A percentile compares a stretch with the other conserved stretches of the same genome.
Evolutionary conservation across 2,888 invertebrate genomes (phyloP).

Genomic region (Cepaea hortensis): DNA sequence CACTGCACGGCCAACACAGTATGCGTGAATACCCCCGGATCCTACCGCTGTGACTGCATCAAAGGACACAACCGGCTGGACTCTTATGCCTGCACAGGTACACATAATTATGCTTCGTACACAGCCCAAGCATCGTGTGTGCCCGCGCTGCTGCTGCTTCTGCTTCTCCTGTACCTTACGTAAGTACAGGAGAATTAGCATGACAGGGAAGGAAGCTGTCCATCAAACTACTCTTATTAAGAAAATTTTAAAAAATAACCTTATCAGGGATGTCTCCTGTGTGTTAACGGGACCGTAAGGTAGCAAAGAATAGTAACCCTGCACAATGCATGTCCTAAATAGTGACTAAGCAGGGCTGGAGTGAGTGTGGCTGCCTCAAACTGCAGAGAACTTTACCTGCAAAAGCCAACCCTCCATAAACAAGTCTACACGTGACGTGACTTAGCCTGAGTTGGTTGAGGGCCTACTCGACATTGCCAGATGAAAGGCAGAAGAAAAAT

Average conservation of each 20-base stretch:
- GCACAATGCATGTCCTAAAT: no score
- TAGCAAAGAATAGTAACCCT: no score
- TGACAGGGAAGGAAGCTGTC: background rate
- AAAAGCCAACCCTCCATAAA: no score
- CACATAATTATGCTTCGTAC: slow-evolving; percentile 44
- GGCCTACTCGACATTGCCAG: no score
- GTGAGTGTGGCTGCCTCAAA: no score
- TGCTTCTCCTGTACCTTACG: slow-evolving; percentile 33
- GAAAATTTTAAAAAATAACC: background rate
- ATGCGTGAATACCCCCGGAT: slow-evolving; percentile 88
- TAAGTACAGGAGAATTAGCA: background rate
- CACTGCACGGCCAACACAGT: slow-evolving; percentile 90
- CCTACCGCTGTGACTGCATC: slow-evolving; percentile 89
- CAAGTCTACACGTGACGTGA: no score
- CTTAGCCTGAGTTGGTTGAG: no score
- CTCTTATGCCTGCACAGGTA: slow-evolving; percentile 67
- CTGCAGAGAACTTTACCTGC: no score
- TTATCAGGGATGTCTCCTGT: no score
- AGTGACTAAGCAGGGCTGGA: no score
- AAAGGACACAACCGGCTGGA: slow-evolving; percentile 82
- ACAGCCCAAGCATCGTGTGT: background rate
- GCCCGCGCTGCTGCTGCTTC: slow-evolving; percentile 23
- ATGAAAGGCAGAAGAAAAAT: no score
- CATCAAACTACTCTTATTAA: background rate
- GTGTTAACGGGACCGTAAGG: no score